Evolutionary conservation across 2,797 vertebrate species (phyloP).

Genomic region (Epinephelus coioides): DNA sequence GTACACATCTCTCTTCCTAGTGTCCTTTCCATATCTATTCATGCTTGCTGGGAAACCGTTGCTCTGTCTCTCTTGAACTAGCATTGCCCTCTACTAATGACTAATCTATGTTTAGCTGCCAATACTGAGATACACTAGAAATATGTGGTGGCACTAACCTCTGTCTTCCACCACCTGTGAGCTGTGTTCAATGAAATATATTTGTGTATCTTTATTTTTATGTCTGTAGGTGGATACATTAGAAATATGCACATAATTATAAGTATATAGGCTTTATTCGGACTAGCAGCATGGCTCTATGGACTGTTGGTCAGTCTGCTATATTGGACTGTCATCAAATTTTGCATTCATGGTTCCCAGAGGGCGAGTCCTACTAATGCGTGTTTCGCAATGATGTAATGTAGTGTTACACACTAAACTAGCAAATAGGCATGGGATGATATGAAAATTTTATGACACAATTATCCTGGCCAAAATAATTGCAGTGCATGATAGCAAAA

Average conservation of each 20-base stretch:
- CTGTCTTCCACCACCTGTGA: neutral
- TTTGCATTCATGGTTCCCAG: no score
- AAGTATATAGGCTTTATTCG: neutral
- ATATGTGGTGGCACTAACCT: constrained; percentile 6
- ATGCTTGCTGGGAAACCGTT: neutral
- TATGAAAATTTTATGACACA: no score
- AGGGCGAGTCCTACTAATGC: no score
- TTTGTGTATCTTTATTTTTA: neutral
- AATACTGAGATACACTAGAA: constrained; percentile 12
- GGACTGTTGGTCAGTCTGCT: neutral
- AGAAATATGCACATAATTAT: neutral
- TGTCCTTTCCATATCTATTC: constrained; percentile 12
- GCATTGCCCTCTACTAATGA: constrained; percentile 22
- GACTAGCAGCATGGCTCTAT: neutral
- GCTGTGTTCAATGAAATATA: neutral
- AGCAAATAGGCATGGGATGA: no score
- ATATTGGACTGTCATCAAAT: neutral
- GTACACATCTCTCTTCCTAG: neutral
- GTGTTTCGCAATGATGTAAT: no score
- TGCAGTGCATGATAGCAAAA: no score
- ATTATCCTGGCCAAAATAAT: no score
- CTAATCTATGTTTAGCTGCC: constrained; percentile 33
- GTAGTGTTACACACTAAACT: no score
- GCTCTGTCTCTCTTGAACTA: neutral
- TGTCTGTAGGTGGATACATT: neutral